These are phyloP conservation scores for Anthophora plumipes DNA, from an alignment of 2,888 invertebrate species.

Conservation along the genomic window DNA sequence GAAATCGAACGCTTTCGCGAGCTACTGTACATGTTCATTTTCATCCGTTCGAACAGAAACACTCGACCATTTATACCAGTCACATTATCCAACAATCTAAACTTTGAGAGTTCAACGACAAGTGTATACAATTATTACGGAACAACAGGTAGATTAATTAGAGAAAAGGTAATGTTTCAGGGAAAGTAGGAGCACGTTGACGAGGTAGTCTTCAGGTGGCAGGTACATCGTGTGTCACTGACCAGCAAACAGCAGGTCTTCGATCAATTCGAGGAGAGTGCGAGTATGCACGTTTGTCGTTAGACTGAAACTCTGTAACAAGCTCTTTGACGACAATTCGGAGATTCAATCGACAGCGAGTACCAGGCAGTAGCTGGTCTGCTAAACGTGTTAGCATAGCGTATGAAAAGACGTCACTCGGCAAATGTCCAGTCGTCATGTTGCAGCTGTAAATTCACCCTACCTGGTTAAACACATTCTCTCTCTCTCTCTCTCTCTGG, in stretches of 20 bases:
- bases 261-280: conserved; percentile 23
- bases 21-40: too few relatives aligned
- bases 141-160: not conserved
- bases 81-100: too few relatives aligned
- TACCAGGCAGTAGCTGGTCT: not conserved
- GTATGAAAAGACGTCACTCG: conserved; percentile 34
- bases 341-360: conserved; percentile 58
- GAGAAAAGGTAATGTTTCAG: not conserved
- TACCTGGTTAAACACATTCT: not conserved
- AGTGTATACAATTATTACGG: too few relatives aligned
- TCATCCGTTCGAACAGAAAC: too few relatives aligned
- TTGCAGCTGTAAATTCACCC: not conserved
- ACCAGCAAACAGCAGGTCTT: not conserved
- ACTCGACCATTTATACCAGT: too few relatives aligned
- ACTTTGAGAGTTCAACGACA: too few relatives aligned
- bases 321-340: conserved; percentile 57
- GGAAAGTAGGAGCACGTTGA: not conserved
- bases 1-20: too few relatives aligned
- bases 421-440: not conserved
- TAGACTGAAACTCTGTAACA: conserved; percentile 33
- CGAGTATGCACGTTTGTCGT: not conserved
- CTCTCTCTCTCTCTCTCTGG: too few relatives aligned
- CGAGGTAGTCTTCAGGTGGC: not conserved
- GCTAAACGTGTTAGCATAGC: conserved; percentile 25
- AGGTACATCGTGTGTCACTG: not conserved